Percentiles rank a stretch among this genome's conserved stretches.
phyloP scores from a whole-genome alignment of 2,797 vertebrate genomes.

The Mormyrops boulengeri region DNA sequence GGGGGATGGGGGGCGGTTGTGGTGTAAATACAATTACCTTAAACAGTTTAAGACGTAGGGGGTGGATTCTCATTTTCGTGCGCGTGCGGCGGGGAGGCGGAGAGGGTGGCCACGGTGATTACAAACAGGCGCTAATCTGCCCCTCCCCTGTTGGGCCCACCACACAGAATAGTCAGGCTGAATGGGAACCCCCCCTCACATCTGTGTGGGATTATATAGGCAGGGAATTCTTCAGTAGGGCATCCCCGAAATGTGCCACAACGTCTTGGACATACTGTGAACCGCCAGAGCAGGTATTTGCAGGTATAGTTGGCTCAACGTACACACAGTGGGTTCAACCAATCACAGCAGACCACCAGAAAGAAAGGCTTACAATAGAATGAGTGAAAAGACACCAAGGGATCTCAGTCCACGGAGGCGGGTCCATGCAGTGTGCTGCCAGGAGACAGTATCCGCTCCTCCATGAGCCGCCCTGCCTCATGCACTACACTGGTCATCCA shows the following conservation, averaged over 20 bases:
- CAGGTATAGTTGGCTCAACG: neutral
- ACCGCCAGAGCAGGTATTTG: neutral
- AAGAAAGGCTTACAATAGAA: neutral
- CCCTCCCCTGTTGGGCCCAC: constrained; percentile 44
- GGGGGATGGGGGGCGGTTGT: constrained; percentile 42
- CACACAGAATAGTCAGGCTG: constrained; percentile 43
- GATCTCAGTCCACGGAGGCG: neutral
- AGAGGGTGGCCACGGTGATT: constrained; percentile 37
- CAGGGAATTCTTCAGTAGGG: neutral
- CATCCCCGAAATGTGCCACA: neutral
- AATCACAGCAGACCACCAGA: neutral
- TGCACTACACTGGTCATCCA: neutral
- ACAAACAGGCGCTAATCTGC: constrained; percentile 52
- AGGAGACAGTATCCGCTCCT: neutral
- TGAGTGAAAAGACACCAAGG: neutral
- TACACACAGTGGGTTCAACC: neutral
- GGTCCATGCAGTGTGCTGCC: neutral
- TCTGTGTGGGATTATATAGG: constrained; percentile 40
- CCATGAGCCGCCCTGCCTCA: neutral
- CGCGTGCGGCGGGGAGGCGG: neutral
- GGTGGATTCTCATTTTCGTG: neutral
- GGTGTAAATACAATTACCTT: constrained; percentile 63
- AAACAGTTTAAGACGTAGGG: constrained; percentile 62
- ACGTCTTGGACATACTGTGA: neutral
- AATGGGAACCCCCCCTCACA: constrained; percentile 34